phyloP scores from a whole-genome alignment of 2,888 invertebrate species.

The Agrochola litura region DNA sequence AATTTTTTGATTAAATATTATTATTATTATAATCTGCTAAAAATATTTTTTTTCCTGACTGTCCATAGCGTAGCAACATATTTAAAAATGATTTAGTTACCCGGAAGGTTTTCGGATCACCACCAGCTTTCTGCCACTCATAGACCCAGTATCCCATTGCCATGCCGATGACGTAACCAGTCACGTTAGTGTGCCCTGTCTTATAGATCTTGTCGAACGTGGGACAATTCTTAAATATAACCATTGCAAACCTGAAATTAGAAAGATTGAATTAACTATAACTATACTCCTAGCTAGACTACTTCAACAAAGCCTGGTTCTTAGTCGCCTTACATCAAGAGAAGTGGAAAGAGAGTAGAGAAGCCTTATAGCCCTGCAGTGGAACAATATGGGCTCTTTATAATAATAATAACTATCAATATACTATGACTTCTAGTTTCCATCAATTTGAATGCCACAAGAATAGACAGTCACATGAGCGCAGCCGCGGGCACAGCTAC shows the following conservation, averaged over 20 bases:
- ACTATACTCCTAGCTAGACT: not conserved
- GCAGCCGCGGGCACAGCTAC: no score
- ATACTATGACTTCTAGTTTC: not conserved
- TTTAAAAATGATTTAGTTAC: slow-evolving; percentile 54
- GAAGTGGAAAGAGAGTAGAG: not conserved
- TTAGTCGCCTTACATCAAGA: not conserved
- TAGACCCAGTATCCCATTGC: slow-evolving; percentile 73
- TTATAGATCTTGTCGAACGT: slow-evolving; percentile 75
- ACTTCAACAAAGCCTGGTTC: no score
- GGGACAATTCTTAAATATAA: slow-evolving; percentile 58
- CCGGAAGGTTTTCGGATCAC: slow-evolving; percentile 64
- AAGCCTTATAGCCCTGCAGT: no score
- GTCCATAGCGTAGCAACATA: not conserved
- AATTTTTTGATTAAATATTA: no score
- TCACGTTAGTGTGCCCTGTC: slow-evolving; percentile 76
- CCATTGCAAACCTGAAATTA: slow-evolving; percentile 59
- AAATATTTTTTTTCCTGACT: not conserved
- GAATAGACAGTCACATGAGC: not conserved
- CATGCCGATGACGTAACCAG: slow-evolving; percentile 74
- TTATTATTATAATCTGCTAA: no score
- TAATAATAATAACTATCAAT: not conserved
- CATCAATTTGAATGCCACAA: not conserved
- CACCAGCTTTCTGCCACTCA: slow-evolving; percentile 67
- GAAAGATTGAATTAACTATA: not conserved
- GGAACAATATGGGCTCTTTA: not conserved